These are phyloP conservation scores for Taxidea taxus DNA, from an alignment of 2,113 vertebrate species.

Conservation along the genomic window DNA sequence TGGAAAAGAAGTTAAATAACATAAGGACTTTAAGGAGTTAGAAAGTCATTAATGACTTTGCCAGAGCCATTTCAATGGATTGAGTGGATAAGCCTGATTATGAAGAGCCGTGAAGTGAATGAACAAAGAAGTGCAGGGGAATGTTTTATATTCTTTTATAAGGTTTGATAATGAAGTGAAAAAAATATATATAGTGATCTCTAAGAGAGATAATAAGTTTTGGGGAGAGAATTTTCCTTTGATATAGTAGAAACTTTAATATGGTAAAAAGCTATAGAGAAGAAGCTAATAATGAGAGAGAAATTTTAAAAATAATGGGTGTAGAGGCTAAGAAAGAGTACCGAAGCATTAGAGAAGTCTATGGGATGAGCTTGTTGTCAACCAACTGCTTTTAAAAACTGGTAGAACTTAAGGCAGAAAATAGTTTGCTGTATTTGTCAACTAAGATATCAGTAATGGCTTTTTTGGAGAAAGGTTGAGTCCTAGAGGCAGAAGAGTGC, in stretches of 20 bases:
- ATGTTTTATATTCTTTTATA: background rate
- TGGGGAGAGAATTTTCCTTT: background rate
- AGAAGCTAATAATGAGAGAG: background rate
- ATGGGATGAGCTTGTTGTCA: background rate
- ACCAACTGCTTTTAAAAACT: background rate
- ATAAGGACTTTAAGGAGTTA: background rate
- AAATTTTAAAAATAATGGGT: background rate
- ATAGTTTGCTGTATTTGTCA: background rate
- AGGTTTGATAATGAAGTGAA: background rate
- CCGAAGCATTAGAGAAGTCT: background rate
- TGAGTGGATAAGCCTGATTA: background rate
- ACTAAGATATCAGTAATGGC: background rate
- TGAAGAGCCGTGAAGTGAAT: background rate
- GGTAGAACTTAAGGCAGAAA: constrained; percentile 17
- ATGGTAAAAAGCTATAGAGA: background rate
- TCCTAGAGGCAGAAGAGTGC: background rate
- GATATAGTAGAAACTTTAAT: background rate
- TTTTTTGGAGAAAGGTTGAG: background rate
- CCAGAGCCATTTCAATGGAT: background rate
- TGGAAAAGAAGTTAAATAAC: background rate
- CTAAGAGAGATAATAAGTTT: background rate
- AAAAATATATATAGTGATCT: background rate
- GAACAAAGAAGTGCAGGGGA: background rate
- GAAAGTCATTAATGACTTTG: background rate
- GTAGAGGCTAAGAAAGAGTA: background rate